A percentile compares a stretch with the other conserved stretches of the same genome.
Evolutionary conservation across 2,888 invertebrate species (phyloP).

Genomic region (Epistrophella euchroma): DNA sequence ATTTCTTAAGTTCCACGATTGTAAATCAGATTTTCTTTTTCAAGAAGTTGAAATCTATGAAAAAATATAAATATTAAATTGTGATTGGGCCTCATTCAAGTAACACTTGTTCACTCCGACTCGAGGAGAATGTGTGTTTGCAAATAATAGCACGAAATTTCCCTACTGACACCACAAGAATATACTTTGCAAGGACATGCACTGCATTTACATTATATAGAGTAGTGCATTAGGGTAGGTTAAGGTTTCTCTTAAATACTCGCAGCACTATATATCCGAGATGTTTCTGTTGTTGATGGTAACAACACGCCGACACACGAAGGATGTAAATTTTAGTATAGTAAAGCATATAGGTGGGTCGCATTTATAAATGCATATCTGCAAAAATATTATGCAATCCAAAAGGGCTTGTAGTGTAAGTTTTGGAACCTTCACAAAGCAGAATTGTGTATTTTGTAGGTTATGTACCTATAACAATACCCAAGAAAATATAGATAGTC

Average conservation of each 20-base stretch:
- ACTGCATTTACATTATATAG: conserved; percentile 21
- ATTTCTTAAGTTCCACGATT: too few relatives aligned
- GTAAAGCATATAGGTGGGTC: not conserved
- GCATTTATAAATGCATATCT: conserved; percentile 9
- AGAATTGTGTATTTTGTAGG: not conserved
- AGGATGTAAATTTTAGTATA: not conserved
- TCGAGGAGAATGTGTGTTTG: conserved; percentile 28
- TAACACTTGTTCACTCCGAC: not conserved
- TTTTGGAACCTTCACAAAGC: not conserved
- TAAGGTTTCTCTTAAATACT: conserved; percentile 16
- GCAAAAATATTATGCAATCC: conserved; percentile 60
- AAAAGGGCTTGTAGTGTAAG: conserved; percentile 10
- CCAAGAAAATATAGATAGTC: conserved; percentile 8
- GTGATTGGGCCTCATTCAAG: not conserved
- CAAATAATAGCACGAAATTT: conserved; percentile 59
- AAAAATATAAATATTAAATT: not conserved
- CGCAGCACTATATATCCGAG: not conserved
- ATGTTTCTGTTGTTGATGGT: not conserved
- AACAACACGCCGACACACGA: conserved; percentile 5
- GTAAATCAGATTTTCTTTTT: too few relatives aligned
- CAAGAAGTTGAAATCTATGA: not conserved
- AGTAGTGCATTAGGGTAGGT: conserved; percentile 9
- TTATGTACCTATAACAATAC: not conserved
- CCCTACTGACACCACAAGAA: conserved; percentile 61
- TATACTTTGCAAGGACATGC: conserved; percentile 54